Percentiles rank a stretch among this genome's conserved stretches.
Conservation (phyloP, 2,113 vertebrate genomes). For the Tupaia tana region DNA sequence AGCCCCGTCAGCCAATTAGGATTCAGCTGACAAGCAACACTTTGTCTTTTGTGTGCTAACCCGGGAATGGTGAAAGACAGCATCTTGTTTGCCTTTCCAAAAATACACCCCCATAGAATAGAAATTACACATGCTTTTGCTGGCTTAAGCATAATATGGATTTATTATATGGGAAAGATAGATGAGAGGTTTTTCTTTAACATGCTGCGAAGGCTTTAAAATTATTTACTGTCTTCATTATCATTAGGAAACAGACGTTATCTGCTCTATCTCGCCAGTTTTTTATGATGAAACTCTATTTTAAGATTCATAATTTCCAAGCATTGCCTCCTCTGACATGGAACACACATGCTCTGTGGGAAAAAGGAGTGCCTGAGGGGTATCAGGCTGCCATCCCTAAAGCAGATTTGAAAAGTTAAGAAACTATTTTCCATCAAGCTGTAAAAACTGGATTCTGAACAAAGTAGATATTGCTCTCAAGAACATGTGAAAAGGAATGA, state of each 20-base stretch:
- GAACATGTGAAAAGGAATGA: slow-evolving; percentile 41
- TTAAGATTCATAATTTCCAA: slow-evolving; percentile 65
- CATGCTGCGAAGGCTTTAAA: slow-evolving; percentile 3
- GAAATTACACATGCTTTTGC: slow-evolving; percentile 1
- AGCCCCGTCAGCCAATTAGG: background rate
- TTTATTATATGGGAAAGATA: slow-evolving; percentile 66
- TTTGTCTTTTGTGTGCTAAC: slow-evolving; percentile 69
- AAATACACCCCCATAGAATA: slow-evolving; percentile 10
- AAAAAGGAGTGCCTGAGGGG: background rate
- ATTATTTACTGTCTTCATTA: slow-evolving; percentile 77
- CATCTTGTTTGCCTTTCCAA: slow-evolving; percentile 53
- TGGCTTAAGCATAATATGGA: slow-evolving; percentile 59
- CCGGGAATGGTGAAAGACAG: slow-evolving; percentile 2
- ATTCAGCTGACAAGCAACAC: slow-evolving; percentile 34
- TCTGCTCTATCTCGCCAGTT: slow-evolving; percentile 16
- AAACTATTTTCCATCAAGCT: background rate
- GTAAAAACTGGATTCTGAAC: background rate
- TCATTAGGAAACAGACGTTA: slow-evolving; percentile 64
- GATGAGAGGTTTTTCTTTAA: background rate
- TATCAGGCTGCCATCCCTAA: background rate
- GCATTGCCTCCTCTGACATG: background rate
- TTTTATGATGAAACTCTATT: slow-evolving; percentile 48
- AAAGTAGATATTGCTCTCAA: slow-evolving; percentile 32
- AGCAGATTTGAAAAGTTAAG: background rate
- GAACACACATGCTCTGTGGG: background rate